Conservation (phyloP, 1,140 invertebrate species). For the Frieseomelitta varia region DNA sequence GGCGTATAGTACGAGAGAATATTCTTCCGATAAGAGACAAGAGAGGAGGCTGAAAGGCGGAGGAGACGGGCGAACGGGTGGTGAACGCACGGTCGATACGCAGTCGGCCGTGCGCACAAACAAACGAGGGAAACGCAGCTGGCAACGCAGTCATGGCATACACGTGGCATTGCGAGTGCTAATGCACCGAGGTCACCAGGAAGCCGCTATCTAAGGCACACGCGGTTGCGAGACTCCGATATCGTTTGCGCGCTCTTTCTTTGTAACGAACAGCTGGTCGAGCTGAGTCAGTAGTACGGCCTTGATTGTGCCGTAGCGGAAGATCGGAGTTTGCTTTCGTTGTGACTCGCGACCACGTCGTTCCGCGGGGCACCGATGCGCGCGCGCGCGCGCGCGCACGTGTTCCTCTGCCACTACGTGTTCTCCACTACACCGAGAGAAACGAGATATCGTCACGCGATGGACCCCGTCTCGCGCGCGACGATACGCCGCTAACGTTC, state of each 20-base stretch:
- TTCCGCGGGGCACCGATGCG: no score
- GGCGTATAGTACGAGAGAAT: no score
- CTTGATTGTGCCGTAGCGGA: slow-evolving; percentile 66
- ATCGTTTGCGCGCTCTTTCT: slow-evolving; percentile 66
- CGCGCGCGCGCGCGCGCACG: slow-evolving; percentile 4
- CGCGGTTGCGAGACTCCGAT: slow-evolving; percentile 61
- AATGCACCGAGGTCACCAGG: slow-evolving; percentile 78
- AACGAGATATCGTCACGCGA: not conserved
- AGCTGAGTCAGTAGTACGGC: slow-evolving; percentile 72
- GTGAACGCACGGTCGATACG: not conserved
- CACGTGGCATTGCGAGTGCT: slow-evolving; percentile 58
- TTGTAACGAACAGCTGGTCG: slow-evolving; percentile 76
- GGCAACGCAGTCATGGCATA: slow-evolving; percentile 28
- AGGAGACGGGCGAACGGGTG: not conserved
- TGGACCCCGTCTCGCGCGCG: not conserved
- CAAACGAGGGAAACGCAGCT: slow-evolving; percentile 40
- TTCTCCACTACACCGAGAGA: not conserved
- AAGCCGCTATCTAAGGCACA: slow-evolving; percentile 75
- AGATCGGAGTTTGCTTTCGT: slow-evolving; percentile 29
- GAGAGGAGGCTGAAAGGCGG: not conserved
- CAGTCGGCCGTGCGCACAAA: not conserved
- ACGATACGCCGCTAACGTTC: not conserved
- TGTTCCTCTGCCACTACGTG: not conserved
- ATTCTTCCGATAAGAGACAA: not conserved
- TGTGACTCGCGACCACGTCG: not conserved